A percentile compares a stretch with the other conserved stretches of the same genome.
Conservation (phyloP, 2,888 invertebrate species). For the Notodonta dromedarius region DNA sequence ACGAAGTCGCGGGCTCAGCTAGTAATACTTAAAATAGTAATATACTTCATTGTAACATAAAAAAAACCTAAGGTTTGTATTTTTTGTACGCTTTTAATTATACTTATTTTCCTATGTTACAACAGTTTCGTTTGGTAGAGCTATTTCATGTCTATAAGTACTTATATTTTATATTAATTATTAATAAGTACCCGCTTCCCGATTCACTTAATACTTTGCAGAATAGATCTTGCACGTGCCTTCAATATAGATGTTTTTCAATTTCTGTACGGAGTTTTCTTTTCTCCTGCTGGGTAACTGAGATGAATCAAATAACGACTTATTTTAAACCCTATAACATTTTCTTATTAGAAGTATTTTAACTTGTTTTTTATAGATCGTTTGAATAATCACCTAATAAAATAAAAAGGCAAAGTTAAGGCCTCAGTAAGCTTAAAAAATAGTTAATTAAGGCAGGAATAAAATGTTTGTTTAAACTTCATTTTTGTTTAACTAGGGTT, state of each 20-base stretch:
- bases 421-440: neutral
- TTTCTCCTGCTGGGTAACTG: constrained; percentile 14
- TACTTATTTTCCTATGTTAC: no score
- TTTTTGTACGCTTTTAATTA: no score
- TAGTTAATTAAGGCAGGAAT: neutral
- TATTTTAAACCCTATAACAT: neutral
- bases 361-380: neutral
- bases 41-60: no score
- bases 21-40: no score
- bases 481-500: neutral
- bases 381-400: no score
- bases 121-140: no score
- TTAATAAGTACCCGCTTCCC: neutral
- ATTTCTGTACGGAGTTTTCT: neutral
- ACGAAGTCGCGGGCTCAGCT: no score
- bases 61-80: no score
- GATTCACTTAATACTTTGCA: neutral
- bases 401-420: neutral
- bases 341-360: neutral
- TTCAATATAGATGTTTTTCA: neutral
- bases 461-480: neutral
- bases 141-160: no score
- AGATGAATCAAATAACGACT: constrained; percentile 19
- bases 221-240: constrained; percentile 1
- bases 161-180: neutral